These are phyloP conservation scores for Brachymystax lenok DNA, from an alignment of 2,797 vertebrate genomes.

Conservation along the genomic window DNA sequence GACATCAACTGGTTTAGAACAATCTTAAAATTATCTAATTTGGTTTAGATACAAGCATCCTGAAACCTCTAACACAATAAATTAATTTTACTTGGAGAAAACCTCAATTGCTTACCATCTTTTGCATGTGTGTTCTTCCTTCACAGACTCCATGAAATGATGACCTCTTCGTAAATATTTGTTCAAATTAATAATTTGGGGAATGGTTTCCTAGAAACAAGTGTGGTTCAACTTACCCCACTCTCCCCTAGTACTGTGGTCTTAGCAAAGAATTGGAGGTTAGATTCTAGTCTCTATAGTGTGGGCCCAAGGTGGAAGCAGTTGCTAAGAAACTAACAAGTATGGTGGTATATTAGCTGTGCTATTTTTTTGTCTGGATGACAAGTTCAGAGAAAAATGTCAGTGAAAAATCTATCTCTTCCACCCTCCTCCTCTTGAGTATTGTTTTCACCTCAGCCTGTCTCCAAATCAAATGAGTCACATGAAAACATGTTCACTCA, in stretches of 20 bases:
- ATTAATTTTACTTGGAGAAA: too few species aligned
- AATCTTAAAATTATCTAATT: too few species aligned
- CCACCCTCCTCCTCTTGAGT: slow-evolving; percentile 57
- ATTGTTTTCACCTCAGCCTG: slow-evolving; percentile 19
- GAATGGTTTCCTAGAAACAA: too few species aligned
- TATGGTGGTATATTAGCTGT: slow-evolving; percentile 62
- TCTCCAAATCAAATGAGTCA: slow-evolving; percentile 7
- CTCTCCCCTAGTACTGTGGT: slow-evolving; percentile 35
- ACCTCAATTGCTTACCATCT: too few species aligned
- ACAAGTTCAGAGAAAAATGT: slow-evolving; percentile 62
- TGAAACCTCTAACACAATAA: too few species aligned
- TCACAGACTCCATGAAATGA: too few species aligned
- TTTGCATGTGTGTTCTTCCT: too few species aligned
- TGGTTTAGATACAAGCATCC: too few species aligned
- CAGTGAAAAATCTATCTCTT: slow-evolving; percentile 64
- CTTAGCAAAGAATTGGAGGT: slow-evolving; percentile 50
- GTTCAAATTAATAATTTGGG: too few species aligned
- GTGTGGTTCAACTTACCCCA: too few species aligned
- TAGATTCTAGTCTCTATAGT: slow-evolving; percentile 44
- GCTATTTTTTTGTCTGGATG: slow-evolving; percentile 54
- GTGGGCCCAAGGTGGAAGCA: slow-evolving; percentile 61
- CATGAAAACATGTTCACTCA: background rate
- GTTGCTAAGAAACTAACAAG: slow-evolving; percentile 78
- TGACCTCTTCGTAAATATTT: too few species aligned
- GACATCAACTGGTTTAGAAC: too few species aligned